A percentile compares a stretch with the other conserved stretches of the same genome.
Conservation (phyloP, 2,113 vertebrate species). For the Lamprotornis superbus region DNA sequence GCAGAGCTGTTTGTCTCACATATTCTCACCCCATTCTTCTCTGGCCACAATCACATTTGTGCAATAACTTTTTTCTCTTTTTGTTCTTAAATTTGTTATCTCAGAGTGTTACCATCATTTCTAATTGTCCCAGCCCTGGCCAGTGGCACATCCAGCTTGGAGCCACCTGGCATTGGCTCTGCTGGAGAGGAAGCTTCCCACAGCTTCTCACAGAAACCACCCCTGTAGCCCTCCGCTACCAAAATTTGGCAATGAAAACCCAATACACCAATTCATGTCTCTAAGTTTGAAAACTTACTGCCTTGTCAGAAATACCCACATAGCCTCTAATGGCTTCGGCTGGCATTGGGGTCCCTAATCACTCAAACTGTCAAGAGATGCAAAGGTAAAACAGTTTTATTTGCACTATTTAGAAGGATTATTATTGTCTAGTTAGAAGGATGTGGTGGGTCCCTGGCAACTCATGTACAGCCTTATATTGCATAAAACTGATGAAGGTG, state of each 20-base stretch:
- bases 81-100: not conserved
- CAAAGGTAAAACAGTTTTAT: not conserved
- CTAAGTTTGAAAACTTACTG: not conserved
- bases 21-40: not conserved
- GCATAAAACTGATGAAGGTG: not conserved
- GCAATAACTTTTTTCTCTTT: not conserved
- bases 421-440: not conserved
- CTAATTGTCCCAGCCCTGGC: not conserved
- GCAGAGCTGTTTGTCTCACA: not conserved
- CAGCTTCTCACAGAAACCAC: not conserved
- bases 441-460: not conserved
- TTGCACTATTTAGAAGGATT: not conserved
- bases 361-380: not conserved
- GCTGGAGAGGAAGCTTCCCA: not conserved
- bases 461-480: not conserved
- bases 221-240: not conserved
- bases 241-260: not conserved
- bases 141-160: too few species aligned
- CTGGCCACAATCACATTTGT: fast-evolving
- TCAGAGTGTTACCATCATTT: not conserved
- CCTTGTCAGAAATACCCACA: not conserved
- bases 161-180: not conserved
- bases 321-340: not conserved
- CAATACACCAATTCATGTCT: not conserved
- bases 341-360: not conserved